Conservation (phyloP, 2,113 vertebrate genomes). For the Dasypus novemcinctus region DNA sequence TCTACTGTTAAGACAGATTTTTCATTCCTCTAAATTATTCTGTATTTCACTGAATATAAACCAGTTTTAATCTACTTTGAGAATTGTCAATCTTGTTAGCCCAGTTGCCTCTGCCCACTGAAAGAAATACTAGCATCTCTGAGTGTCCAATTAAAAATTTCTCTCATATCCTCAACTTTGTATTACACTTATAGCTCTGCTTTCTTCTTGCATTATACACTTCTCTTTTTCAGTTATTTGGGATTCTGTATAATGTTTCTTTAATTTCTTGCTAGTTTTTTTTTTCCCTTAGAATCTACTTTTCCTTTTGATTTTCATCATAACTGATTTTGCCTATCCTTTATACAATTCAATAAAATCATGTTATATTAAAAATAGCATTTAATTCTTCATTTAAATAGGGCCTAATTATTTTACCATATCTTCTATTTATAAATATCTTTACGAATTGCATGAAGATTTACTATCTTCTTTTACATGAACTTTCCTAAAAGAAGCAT, state of each 20-base stretch:
- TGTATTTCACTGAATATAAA: neutral
- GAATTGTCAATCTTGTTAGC: neutral
- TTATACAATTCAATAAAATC: neutral
- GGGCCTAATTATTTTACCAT: neutral
- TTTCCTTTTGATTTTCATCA: neutral
- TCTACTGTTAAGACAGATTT: neutral
- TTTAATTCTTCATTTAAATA: slow-evolving; percentile 42
- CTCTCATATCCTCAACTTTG: neutral
- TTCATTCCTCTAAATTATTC: neutral
- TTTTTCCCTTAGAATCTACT: neutral
- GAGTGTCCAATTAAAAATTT: slow-evolving; percentile 22
- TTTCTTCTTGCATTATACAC: neutral
- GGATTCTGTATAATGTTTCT: neutral
- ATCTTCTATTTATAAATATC: neutral
- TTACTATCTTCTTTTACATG: neutral
- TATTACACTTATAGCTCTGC: neutral
- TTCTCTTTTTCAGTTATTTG: neutral
- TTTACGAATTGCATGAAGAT: neutral
- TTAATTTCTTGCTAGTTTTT: neutral
- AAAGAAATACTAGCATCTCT: neutral
- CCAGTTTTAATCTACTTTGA: neutral
- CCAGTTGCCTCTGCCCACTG: neutral
- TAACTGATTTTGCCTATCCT: neutral
- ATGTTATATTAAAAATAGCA: neutral
- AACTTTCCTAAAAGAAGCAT: neutral